Evolutionary conservation across 2,797 vertebrate species (phyloP).

Genomic region (Phaenicophaeus curvirostris): DNA sequence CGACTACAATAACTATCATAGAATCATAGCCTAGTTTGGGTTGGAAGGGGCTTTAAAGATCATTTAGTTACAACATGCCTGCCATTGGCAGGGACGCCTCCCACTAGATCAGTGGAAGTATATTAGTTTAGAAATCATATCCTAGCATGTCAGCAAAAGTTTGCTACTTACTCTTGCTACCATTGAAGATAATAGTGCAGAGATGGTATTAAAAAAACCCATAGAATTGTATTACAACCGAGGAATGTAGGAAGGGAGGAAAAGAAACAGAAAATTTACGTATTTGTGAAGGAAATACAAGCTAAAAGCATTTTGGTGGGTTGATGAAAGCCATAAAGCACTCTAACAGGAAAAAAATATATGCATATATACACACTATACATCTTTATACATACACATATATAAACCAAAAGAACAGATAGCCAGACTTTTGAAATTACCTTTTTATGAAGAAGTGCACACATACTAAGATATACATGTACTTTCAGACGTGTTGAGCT

Average conservation of each 20-base stretch:
- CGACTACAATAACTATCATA: neutral
- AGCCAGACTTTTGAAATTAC: neutral
- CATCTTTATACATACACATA: neutral
- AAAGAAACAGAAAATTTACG: neutral
- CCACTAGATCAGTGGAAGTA: too few species aligned
- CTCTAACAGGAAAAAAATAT: neutral
- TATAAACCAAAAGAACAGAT: neutral
- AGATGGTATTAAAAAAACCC: neutral
- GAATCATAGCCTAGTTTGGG: too few species aligned
- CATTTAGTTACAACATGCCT: too few species aligned
- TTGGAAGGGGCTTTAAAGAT: too few species aligned
- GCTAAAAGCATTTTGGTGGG: neutral
- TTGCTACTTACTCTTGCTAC: neutral
- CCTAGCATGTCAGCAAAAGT: neutral
- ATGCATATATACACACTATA: neutral
- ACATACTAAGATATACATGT: neutral
- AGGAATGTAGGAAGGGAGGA: neutral
- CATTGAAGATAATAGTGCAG: neutral
- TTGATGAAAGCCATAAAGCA: neutral
- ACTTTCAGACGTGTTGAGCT: neutral
- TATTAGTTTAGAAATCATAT: neutral
- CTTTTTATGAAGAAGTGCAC: neutral
- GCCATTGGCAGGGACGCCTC: too few species aligned
- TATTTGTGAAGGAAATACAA: neutral
- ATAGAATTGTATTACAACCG: neutral